phyloP scores from a whole-genome alignment of 2,888 invertebrate species.

The Esperia sulphurella region DNA sequence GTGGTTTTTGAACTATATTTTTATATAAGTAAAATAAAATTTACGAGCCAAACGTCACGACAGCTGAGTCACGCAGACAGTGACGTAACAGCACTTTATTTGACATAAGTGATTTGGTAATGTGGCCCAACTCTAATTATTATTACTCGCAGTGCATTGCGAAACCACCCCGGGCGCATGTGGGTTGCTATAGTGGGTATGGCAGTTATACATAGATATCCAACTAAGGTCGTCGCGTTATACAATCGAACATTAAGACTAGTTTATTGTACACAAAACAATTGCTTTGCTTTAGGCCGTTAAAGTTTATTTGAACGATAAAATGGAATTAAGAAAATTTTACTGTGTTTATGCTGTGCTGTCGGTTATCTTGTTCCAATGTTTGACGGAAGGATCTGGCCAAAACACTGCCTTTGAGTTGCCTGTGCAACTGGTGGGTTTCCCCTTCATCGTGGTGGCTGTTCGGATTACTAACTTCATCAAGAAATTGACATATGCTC shows the following conservation, averaged over 20 bases:
- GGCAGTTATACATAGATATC: conserved; percentile 58
- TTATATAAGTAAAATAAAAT: too few relatives aligned
- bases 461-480: conserved; percentile 90
- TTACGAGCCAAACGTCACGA: too few relatives aligned
- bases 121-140: conserved; percentile 30
- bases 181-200: conserved; percentile 24
- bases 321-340: conserved; percentile 58
- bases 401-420: conserved; percentile 68
- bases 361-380: conserved; percentile 52
- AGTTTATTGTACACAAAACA: conserved; percentile 11
- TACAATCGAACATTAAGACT: conserved; percentile 13
- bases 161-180: conserved; percentile 39
- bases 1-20: too few relatives aligned
- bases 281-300: background rate
- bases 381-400: conserved; percentile 48
- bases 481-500: conserved; percentile 89
- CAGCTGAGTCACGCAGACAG: too few relatives aligned
- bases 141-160: conserved; percentile 33
- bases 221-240: conserved; percentile 54
- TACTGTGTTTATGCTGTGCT: conserved; percentile 53
- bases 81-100: too few relatives aligned
- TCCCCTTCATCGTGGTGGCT: conserved; percentile 89
- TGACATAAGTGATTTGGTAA: conserved; percentile 38
- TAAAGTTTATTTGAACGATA: background rate
- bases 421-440: conserved; percentile 90